These are phyloP conservation scores for Tineola bisselliella DNA, from an alignment of 2,888 invertebrate genomes.

Conservation along the genomic window DNA sequence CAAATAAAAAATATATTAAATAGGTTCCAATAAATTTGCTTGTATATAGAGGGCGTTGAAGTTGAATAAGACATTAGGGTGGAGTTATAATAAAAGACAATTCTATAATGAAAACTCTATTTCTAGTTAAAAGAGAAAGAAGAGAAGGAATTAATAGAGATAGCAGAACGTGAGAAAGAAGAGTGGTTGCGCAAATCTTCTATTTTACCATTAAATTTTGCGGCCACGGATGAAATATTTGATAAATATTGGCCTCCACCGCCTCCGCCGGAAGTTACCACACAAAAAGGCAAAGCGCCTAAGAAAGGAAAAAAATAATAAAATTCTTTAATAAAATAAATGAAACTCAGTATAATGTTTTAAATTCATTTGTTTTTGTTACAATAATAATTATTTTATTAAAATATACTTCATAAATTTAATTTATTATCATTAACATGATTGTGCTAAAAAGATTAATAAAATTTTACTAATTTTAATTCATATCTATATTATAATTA, in stretches of 20 bases:
- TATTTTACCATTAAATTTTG: slow-evolving; percentile 39
- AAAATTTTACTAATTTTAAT: too few species aligned
- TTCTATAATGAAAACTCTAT: too few species aligned
- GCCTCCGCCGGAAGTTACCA: not conserved
- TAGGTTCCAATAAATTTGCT: too few species aligned
- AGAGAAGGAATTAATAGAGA: slow-evolving; percentile 31
- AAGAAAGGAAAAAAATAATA: not conserved
- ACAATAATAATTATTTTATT: not conserved
- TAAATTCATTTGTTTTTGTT: not conserved
- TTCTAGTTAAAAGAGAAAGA: slow-evolving; percentile 33
- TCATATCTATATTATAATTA: too few species aligned
- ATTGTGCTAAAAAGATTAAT: too few species aligned
- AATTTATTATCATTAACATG: too few species aligned
- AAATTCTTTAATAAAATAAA: not conserved
- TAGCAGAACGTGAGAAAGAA: slow-evolving; percentile 32
- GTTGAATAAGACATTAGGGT: too few species aligned
- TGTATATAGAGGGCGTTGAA: not conserved
- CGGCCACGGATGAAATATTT: slow-evolving; percentile 36
- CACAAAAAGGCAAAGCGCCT: not conserved
- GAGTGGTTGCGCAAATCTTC: slow-evolving; percentile 35
- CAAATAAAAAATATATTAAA: too few species aligned
- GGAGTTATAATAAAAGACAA: too few species aligned
- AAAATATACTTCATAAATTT: too few species aligned
- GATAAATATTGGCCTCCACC: slow-evolving; percentile 45
- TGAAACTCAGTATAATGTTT: not conserved